Evolutionary conservation across 2,113 vertebrate species (phyloP).

Genomic region (Myrmecophaga tridactyla): DNA sequence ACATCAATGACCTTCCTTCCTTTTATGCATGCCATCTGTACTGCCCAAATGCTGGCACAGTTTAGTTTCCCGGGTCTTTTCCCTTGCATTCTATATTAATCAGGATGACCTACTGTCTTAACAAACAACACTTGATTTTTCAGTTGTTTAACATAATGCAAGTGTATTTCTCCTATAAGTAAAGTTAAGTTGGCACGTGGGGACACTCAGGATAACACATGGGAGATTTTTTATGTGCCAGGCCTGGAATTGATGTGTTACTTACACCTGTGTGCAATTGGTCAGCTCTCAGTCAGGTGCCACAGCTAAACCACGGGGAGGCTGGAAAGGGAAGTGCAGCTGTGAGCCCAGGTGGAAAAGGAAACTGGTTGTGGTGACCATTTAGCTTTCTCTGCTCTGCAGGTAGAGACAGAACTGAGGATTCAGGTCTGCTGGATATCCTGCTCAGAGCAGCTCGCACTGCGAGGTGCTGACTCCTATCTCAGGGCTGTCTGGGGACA

Average conservation of each 20-base stretch:
- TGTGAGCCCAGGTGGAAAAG: neutral
- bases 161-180: neutral
- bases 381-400: neutral
- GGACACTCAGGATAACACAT: neutral
- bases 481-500: neutral
- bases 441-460: neutral
- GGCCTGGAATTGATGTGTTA: neutral
- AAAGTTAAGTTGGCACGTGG: neutral
- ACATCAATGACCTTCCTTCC: too few species aligned
- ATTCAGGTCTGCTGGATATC: neutral
- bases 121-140: neutral
- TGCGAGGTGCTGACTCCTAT: neutral
- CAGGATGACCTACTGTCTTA: too few species aligned
- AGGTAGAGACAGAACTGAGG: neutral
- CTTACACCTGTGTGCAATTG: neutral
- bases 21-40: neutral
- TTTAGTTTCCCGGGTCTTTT: neutral
- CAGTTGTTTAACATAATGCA: neutral
- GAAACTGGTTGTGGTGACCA: neutral
- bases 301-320: conserved; percentile 12
- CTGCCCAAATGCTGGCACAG: neutral
- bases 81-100: neutral
- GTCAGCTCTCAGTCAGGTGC: conserved; percentile 31
- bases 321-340: conserved; percentile 18
- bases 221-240: conserved; percentile 15